phyloP scores from a whole-genome alignment of 2,113 vertebrate genomes.

The Corythaixoides concolor region DNA sequence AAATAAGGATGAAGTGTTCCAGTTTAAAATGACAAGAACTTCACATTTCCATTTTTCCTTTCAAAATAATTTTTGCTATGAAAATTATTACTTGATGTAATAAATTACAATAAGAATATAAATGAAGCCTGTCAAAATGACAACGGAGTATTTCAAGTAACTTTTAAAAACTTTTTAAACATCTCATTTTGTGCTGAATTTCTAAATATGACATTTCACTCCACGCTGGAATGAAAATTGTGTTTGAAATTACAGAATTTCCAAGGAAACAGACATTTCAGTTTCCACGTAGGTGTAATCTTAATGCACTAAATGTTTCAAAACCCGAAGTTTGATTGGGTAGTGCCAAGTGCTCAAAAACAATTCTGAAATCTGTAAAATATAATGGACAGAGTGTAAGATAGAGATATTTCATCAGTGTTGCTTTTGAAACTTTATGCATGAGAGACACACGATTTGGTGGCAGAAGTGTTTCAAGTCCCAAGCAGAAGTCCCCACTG shows the following conservation, averaged over 20 bases:
- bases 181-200: background rate
- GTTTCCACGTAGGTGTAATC: background rate
- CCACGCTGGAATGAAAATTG: background rate
- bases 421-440: background rate
- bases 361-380: background rate
- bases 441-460: background rate
- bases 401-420: background rate
- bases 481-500: background rate
- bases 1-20: constrained; percentile 22
- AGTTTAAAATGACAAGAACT: background rate
- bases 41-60: background rate
- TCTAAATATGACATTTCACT: constrained; percentile 15
- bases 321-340: background rate
- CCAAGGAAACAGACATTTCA: constrained; percentile 9
- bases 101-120: background rate
- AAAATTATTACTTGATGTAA: background rate
- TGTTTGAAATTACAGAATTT: constrained; percentile 4
- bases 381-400: background rate
- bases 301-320: background rate
- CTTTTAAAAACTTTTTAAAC: background rate
- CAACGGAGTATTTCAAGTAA: background rate
- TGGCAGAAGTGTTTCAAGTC: background rate
- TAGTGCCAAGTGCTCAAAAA: background rate
- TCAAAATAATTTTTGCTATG: background rate
- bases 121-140: constrained; percentile 33